Evolutionary conservation across 2,113 vertebrate species (phyloP).

Genomic region (Picathartes gymnocephalus): DNA sequence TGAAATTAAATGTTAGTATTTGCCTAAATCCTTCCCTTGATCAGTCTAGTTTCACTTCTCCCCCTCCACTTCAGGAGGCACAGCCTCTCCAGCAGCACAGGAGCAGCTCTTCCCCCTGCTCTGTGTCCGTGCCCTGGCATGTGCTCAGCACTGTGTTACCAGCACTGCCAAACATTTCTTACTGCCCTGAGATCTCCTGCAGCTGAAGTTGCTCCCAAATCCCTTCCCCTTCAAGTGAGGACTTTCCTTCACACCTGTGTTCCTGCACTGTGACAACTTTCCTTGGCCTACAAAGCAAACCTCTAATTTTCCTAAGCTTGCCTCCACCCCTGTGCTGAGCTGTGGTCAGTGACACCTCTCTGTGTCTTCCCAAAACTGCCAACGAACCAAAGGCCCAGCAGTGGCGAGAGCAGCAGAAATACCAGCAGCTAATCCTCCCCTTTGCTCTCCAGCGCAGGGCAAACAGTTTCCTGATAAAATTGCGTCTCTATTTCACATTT

Average conservation of each 20-base stretch:
- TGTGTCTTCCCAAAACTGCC: background rate
- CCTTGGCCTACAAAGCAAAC: background rate
- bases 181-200: background rate
- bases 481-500: background rate
- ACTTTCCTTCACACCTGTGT: background rate
- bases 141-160: fast-evolving
- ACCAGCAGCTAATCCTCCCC: background rate
- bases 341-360: background rate
- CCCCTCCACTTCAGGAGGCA: background rate
- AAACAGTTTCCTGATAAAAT: background rate
- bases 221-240: background rate
- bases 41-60: background rate
- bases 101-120: background rate
- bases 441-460: background rate
- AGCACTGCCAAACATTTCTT: background rate
- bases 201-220: background rate
- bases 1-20: background rate
- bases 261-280: background rate
- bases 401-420: background rate
- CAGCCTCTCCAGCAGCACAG: background rate
- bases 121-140: background rate
- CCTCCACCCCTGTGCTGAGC: background rate
- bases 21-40: background rate
- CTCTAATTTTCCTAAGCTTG: background rate
- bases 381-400: fast-evolving